phyloP scores from a whole-genome alignment of 2,797 vertebrate genomes.

The Poecilia wingei region DNA sequence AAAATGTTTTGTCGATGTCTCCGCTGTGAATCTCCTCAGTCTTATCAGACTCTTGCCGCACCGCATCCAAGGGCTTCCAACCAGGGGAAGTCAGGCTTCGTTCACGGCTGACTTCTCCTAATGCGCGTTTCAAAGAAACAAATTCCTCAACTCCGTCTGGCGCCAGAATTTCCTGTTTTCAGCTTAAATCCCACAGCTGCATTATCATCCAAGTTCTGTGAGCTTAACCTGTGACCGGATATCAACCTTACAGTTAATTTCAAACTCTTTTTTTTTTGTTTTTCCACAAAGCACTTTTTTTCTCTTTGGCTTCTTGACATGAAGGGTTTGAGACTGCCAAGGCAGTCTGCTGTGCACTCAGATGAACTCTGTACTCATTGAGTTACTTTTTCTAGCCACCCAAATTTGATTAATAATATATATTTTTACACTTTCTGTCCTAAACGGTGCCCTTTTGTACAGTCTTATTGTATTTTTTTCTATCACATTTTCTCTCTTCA shows the following conservation, averaged over 20 bases:
- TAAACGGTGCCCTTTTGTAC: neutral
- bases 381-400: neutral
- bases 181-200: conserved; percentile 56
- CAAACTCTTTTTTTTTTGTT: conserved; percentile 3
- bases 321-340: conserved; percentile 12
- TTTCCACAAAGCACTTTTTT: conserved; percentile 1
- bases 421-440: neutral
- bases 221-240: conserved; percentile 57
- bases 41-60: conserved; percentile 46
- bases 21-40: conserved; percentile 18
- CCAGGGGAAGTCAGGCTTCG: conserved; percentile 42
- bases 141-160: conserved; percentile 65
- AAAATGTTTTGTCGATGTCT: conserved; percentile 19
- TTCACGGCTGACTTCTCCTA: conserved; percentile 53
- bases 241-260: conserved; percentile 40
- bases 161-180: conserved; percentile 79
- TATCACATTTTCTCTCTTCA: neutral
- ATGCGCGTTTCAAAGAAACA: conserved; percentile 55
- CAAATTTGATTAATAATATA: neutral
- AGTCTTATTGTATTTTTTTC: neutral
- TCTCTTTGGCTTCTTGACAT: conserved; percentile 12
- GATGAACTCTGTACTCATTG: neutral
- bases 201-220: conserved; percentile 49
- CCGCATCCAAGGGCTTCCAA: conserved; percentile 13
- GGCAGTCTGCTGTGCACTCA: neutral